Conservation (phyloP, 2,113 vertebrate species). For the Irena cyanogastra region DNA sequence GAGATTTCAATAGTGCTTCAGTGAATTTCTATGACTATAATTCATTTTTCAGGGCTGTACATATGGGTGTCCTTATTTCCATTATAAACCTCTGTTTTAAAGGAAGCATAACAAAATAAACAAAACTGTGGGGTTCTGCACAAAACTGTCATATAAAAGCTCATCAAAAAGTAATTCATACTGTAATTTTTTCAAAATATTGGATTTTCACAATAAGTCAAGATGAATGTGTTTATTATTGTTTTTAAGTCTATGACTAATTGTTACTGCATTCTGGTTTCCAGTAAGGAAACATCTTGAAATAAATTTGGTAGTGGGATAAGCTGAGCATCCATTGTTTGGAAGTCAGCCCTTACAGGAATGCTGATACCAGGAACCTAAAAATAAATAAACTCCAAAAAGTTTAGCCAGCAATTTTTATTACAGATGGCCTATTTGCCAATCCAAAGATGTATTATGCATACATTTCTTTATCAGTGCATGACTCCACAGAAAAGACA, state of each 20-base stretch:
- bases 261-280: neutral
- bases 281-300: neutral
- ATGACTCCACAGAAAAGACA: neutral
- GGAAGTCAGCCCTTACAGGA: neutral
- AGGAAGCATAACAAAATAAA: neutral
- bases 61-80: neutral
- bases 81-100: neutral
- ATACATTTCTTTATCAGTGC: neutral
- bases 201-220: neutral
- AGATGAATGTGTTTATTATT: neutral
- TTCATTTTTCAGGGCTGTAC: neutral
- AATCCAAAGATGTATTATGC: neutral
- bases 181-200: neutral
- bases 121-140: neutral
- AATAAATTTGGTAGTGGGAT: neutral
- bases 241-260: neutral
- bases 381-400: neutral
- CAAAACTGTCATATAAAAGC: neutral
- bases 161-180: neutral
- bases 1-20: neutral
- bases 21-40: neutral
- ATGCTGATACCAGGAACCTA: neutral
- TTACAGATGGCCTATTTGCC: neutral
- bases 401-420: neutral
- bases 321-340: neutral